Evolutionary conservation across 2,113 vertebrate genomes (phyloP), one percentile per base, ranked within the genome.

Genomic region (Protomyctophum bolini): DNA sequence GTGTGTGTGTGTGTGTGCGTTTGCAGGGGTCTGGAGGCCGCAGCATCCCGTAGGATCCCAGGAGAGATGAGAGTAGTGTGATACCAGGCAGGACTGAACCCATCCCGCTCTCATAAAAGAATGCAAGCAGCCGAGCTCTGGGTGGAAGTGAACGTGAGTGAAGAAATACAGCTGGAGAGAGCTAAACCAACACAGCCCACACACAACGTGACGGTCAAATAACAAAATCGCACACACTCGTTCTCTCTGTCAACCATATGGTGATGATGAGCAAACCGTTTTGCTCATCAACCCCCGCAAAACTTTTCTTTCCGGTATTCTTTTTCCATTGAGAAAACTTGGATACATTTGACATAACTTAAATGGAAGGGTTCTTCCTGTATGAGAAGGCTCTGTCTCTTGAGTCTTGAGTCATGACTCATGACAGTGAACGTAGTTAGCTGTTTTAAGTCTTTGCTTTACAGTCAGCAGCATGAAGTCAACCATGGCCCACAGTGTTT

Each of bases 21-120:
- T 28, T 68, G 46, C 29, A 72, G 56, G 54, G 68, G 59, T 47
- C 15, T 59, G 63, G 12, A 73, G 50, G 68, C 48, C 2, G 15
- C n/a, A 64, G 75, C 45, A 50, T 51, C 62, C 8, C 51, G 62
- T 49, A 11, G 62, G 59, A n/a, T 8, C 49, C 48, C 11, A 14
- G 28, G 58, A 73, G 45, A 62, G 68, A 68, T 59, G 60, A 62
- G 63, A 68, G 61, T 21, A 50, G 58, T 54, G 46, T 55, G 77
- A 79, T 63, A 71, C 21, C 52, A 70, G 87, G 63, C 79, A 83
- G 82, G 86, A 87, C 86, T 72, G 67, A 88, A 86, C 81, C 7
- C 61, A 87, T 85, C 77, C 74, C 79, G 68, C 66, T 12, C 63
- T 77, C 60, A 71, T 78, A 52, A 81, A 86, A 79, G 80, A 83